Conservation (phyloP, 2,888 invertebrate species). For the Cryptocheilus praepositus region DNA sequence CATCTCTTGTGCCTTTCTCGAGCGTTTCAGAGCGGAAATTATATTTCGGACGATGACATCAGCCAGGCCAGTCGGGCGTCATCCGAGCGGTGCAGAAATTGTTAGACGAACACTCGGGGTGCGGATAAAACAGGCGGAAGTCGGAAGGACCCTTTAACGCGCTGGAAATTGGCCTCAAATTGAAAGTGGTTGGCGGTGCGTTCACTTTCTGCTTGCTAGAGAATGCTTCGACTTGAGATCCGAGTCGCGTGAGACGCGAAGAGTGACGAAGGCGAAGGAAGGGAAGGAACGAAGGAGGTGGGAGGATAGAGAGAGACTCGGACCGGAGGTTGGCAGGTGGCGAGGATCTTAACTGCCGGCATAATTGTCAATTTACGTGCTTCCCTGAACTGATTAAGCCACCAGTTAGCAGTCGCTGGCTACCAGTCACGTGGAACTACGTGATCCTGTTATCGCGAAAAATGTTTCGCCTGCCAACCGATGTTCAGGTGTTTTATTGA, state of each 20-base stretch:
- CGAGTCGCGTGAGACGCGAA: neutral
- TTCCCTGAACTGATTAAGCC: slow-evolving; percentile 53
- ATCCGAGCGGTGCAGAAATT: too few species aligned
- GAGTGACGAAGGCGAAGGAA: neutral
- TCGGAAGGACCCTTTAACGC: too few species aligned
- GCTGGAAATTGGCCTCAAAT: neutral
- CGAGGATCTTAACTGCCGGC: slow-evolving; percentile 51
- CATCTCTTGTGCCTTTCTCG: too few species aligned
- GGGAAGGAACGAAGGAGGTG: slow-evolving; percentile 2
- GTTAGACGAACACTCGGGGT: too few species aligned
- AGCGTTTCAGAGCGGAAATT: too few species aligned
- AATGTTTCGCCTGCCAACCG: too few species aligned
- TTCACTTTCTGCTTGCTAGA: slow-evolving; percentile 13
- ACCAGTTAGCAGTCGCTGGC: slow-evolving; percentile 22
- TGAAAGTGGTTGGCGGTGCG: slow-evolving; percentile 7
- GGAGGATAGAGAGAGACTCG: slow-evolving; percentile 10
- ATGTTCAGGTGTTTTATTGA: too few species aligned
- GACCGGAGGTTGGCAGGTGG: slow-evolving; percentile 16
- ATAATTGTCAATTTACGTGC: slow-evolving; percentile 61
- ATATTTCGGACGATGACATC: too few species aligned
- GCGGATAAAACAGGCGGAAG: too few species aligned
- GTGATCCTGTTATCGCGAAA: neutral
- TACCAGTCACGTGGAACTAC: slow-evolving; percentile 2
- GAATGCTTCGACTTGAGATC: neutral
- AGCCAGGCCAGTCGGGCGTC: too few species aligned